Evolutionary conservation across 1,140 invertebrate genomes (phyloP).

Genomic region (Drosophila prosaltans): DNA sequence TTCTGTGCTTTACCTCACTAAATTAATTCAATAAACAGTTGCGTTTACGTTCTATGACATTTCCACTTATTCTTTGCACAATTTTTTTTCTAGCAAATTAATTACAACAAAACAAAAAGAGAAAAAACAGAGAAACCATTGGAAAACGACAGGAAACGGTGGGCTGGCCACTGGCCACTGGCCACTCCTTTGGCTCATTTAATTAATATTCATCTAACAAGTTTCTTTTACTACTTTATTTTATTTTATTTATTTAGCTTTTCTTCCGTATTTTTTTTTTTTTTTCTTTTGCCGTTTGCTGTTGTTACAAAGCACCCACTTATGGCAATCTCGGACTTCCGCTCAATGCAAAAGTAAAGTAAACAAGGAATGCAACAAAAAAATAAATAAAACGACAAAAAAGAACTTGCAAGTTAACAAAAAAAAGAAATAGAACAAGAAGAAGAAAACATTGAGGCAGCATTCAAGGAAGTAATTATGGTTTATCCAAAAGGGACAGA

Average conservation of each 20-base stretch:
- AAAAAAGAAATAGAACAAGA: conserved; percentile 38
- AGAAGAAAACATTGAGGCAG: conserved; percentile 60
- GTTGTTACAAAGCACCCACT: conserved; percentile 52
- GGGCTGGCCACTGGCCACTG: background rate
- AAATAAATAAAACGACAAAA: background rate
- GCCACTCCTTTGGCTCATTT: conserved; percentile 68
- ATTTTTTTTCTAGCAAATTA: conserved; percentile 64
- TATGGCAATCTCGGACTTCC: conserved; percentile 71
- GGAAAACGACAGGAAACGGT: conserved; percentile 30
- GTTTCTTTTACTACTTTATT: conserved; percentile 18
- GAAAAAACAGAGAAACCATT: conserved; percentile 49
- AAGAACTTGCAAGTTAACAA: conserved; percentile 13
- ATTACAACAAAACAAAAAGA: conserved; percentile 69
- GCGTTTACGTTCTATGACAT: background rate
- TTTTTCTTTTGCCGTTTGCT: conserved; percentile 6
- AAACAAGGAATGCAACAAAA: conserved; percentile 28
- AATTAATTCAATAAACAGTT: conserved; percentile 2
- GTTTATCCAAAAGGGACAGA: conserved; percentile 68
- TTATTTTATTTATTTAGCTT: background rate
- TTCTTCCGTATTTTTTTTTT: conserved; percentile 17
- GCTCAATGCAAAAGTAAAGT: conserved; percentile 40
- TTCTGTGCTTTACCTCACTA: background rate
- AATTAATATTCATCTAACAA: conserved; percentile 77
- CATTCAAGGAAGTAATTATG: conserved; percentile 81
- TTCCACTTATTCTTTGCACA: conserved; percentile 8